A percentile compares a stretch with the other conserved stretches of the same genome.
Conservation (phyloP, 2,888 invertebrate genomes). For the Troides aeacus region DNA sequence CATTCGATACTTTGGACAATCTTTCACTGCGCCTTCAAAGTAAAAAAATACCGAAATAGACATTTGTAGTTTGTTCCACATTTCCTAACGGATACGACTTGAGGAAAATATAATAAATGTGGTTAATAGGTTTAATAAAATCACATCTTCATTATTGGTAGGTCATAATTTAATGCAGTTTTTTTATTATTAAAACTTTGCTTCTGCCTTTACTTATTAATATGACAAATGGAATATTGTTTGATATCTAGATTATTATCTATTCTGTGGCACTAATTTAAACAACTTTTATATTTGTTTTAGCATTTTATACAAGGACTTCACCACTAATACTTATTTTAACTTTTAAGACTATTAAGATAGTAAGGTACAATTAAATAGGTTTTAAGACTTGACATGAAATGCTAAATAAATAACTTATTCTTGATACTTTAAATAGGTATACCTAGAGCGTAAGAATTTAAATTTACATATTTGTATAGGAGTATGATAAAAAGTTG, state of each 20-base stretch:
- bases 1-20: too few relatives aligned
- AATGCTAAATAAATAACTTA: conserved; percentile 20
- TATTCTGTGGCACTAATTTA: conserved; percentile 77
- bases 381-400: conserved; percentile 23
- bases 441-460: conserved; percentile 26
- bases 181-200: conserved; percentile 76
- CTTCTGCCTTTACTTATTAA: conserved; percentile 77
- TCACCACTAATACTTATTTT: conserved; percentile 56
- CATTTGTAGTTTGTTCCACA: too few relatives aligned
- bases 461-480: conserved; percentile 1
- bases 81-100: too few relatives aligned
- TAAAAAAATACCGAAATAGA: too few relatives aligned
- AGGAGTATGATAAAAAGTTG: neutral
- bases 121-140: conserved; percentile 47
- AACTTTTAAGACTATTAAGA: conserved; percentile 47
- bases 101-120: too few relatives aligned
- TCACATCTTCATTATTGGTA: conserved; percentile 70
- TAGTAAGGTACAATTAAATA: conserved; percentile 56
- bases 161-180: conserved; percentile 80
- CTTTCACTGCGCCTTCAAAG: too few relatives aligned
- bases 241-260: conserved; percentile 77
- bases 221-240: conserved; percentile 80
- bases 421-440: neutral
- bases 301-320: conserved; percentile 71
- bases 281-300: conserved; percentile 79